These are phyloP conservation scores for Electrona antarctica DNA, from an alignment of 2,113 vertebrate genomes.

Conservation along the genomic window DNA sequence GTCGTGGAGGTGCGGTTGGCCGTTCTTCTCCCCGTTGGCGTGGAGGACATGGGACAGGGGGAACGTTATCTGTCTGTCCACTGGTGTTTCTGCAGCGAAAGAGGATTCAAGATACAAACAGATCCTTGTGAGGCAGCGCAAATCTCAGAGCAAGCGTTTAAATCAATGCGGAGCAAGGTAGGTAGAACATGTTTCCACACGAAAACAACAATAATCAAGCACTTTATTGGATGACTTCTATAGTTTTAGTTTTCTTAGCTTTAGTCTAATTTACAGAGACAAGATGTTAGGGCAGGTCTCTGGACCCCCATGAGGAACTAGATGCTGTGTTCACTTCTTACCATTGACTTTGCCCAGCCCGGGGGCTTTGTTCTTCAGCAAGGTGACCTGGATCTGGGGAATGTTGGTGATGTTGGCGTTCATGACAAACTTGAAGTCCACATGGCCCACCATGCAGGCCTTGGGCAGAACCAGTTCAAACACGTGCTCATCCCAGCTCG, in stretches of 20 bases:
- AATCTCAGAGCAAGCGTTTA: too few relatives aligned
- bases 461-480: constrained; percentile 97
- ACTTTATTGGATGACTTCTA: too few relatives aligned
- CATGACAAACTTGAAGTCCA: constrained; percentile 98
- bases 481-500: constrained; percentile 98
- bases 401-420: constrained; percentile 97
- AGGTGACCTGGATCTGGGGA: constrained; percentile 98
- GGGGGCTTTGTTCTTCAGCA: constrained; percentile 97
- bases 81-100: constrained; percentile 86
- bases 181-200: too few relatives aligned
- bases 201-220: too few relatives aligned
- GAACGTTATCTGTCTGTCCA: constrained; percentile 95
- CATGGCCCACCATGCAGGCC: constrained; percentile 98
- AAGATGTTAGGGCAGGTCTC: too few relatives aligned
- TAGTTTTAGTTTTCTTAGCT: too few relatives aligned
- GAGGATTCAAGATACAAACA: background rate
- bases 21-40: constrained; percentile 91
- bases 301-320: background rate
- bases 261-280: too few relatives aligned
- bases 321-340: constrained; percentile 72
- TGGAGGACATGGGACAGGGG: constrained; percentile 90
- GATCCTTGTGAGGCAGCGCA: too few relatives aligned
- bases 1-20: constrained; percentile 86
- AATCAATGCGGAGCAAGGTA: too few relatives aligned
- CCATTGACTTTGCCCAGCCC: constrained; percentile 96